Percentiles rank a stretch among this genome's conserved stretches.
phyloP scores from a whole-genome alignment of 2,888 invertebrate species.

The Drosophila anomelani region DNA sequence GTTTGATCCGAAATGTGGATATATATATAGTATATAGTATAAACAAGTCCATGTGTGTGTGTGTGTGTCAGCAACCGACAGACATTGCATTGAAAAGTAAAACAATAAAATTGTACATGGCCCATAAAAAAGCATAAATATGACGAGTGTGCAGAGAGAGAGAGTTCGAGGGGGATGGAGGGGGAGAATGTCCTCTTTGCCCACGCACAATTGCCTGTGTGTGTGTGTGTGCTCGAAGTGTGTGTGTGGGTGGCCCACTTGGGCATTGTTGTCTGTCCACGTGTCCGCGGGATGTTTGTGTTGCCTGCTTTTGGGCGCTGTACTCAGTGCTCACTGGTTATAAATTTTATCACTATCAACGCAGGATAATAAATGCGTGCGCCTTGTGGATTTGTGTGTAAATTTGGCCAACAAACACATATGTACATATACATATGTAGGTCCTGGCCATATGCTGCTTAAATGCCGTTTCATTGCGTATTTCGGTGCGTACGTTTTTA shows the following conservation, averaged over 20 bases:
- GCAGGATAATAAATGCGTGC: slow-evolving; percentile 67
- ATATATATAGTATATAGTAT: neutral
- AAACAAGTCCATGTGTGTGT: neutral
- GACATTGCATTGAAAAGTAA: slow-evolving; percentile 72
- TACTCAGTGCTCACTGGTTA: slow-evolving; percentile 59
- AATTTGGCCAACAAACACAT: slow-evolving; percentile 49
- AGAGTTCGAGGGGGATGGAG: slow-evolving; percentile 2
- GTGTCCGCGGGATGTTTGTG: slow-evolving; percentile 31
- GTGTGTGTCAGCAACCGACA: slow-evolving; percentile 16
- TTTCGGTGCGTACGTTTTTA: slow-evolving; percentile 52
- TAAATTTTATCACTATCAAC: slow-evolving; percentile 75
- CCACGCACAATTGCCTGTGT: slow-evolving; percentile 47
- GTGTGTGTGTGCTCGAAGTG: slow-evolving; percentile 6
- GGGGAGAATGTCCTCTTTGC: slow-evolving; percentile 17
- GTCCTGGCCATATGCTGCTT: slow-evolving; percentile 54
- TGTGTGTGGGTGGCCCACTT: slow-evolving; percentile 53
- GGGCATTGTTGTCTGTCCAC: slow-evolving; percentile 61
- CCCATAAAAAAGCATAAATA: slow-evolving; percentile 70
- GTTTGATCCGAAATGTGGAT: neutral
- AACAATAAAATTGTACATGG: slow-evolving; percentile 76
- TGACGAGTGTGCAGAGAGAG: slow-evolving; percentile 51
- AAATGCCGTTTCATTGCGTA: slow-evolving; percentile 52
- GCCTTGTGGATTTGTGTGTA: slow-evolving; percentile 64
- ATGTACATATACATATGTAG: neutral
- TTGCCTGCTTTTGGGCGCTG: slow-evolving; percentile 64